Evolutionary conservation across 2,113 vertebrate genomes (phyloP).

Genomic region (Cyrtonyx montezumae): DNA sequence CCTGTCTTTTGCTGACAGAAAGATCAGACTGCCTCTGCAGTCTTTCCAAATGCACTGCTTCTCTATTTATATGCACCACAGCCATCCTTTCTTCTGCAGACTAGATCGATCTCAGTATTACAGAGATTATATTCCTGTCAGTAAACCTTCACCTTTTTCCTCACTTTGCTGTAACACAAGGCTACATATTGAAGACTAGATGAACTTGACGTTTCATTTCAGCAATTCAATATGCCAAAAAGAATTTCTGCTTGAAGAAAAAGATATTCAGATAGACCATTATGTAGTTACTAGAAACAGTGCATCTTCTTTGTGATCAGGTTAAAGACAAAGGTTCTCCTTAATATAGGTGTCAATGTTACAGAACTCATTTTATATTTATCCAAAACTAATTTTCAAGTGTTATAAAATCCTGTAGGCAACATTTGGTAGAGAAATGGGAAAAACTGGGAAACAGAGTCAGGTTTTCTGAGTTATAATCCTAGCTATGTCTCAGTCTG

Average conservation of each 20-base stretch:
- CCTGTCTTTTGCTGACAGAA: background rate
- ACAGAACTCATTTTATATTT: background rate
- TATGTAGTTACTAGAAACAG: background rate
- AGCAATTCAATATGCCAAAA: background rate
- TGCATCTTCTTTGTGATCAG: background rate
- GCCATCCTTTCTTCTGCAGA: background rate
- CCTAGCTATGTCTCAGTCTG: background rate
- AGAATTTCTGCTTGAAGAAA: background rate
- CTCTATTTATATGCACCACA: constrained; percentile 36
- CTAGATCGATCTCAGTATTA: constrained; percentile 30
- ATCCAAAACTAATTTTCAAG: background rate
- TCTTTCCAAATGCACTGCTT: background rate
- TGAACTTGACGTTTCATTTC: constrained; percentile 10
- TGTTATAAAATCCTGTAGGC: background rate
- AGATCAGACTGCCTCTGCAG: background rate
- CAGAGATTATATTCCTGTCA: constrained; percentile 33
- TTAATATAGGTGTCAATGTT: background rate
- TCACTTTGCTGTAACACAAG: background rate
- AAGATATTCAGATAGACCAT: background rate
- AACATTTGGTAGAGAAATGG: background rate
- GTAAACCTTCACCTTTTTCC: background rate
- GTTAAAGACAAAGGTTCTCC: background rate
- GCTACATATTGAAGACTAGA: background rate
- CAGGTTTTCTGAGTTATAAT: background rate
- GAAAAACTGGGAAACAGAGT: background rate